These are phyloP conservation scores for Limnothrissa miodon DNA, from an alignment of 2,113 vertebrate species.

Conservation along the genomic window DNA sequence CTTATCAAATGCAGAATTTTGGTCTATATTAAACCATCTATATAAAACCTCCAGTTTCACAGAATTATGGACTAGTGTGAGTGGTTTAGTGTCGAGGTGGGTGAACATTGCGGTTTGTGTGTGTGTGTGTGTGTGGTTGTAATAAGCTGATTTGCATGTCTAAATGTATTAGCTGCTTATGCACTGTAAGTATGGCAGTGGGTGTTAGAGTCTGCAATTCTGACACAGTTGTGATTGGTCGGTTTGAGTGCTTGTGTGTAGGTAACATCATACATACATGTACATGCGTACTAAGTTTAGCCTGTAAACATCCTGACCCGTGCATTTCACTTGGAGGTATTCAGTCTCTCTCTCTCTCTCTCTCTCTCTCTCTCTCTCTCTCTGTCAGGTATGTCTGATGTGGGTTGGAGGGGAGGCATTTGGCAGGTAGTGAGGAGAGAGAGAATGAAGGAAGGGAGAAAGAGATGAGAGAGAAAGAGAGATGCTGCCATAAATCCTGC, in stretches of 20 bases:
- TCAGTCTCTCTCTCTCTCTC: conserved; percentile 3
- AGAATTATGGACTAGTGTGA: neutral
- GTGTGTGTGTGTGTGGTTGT: neutral
- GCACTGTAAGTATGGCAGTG: neutral
- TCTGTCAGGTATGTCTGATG: neutral
- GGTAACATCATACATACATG: neutral
- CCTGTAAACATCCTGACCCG: neutral
- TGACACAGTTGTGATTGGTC: neutral
- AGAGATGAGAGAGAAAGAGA: conserved; percentile 28
- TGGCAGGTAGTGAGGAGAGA: conserved; percentile 3
- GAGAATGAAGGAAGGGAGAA: neutral
- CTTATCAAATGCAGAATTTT: neutral
- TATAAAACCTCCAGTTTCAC: neutral
- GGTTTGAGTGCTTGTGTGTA: conserved; percentile 9
- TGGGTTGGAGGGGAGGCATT: neutral
- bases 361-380: neutral
- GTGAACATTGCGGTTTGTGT: neutral
- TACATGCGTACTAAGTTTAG: neutral
- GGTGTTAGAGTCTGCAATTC: neutral
- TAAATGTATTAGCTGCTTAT: conserved; percentile 3
- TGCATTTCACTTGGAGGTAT: neutral
- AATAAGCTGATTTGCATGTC: conserved; percentile 6
- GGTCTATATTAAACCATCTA: no score
- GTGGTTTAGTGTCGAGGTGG: neutral
- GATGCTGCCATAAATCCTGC: conserved; percentile 56